Evolutionary conservation across 2,888 invertebrate genomes (phyloP), one percentile per base, ranked within the genome.

Genomic region (Tinea semifulvella): DNA sequence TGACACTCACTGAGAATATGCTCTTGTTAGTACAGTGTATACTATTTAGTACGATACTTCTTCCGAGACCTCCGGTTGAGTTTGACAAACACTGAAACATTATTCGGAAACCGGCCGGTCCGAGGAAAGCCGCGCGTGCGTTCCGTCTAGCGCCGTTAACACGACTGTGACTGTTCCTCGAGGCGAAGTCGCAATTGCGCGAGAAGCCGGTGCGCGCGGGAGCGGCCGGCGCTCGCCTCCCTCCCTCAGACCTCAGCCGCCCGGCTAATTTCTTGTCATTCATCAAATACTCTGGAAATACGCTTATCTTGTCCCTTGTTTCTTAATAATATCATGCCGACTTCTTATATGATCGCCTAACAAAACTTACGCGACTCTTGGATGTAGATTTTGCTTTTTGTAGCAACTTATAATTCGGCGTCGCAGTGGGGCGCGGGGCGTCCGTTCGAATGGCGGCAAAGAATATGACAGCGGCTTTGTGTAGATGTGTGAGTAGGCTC

Each of bases 1-100:
- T 77, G 68, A 80, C 80, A 80, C 77, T 76, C 80, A 81, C 81
- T 81, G 76, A 77, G 70, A 79, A 77, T 77, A 76, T 79, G 77
- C 74, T 72, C 66, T 70, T 71, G 69, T 70, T 69, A 72, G 67
- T 69, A 76, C 75, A 72, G 75, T 74, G 77, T 75, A 76, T 71
- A 79, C 74, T 76, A 69, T 71, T 72, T 68, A 71, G 64, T 63
- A 69, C 68, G 66, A 67, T 75, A 75, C 80, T 79, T 77, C 80
- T 77, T 73, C 80, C 75, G 63, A 75, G 71, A 76, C 80, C 76
- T 74, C 80, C 73, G 67, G 73, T 79, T 76, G 77, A 79, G 72
- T 77, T 76, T 66, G 79, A 75, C 68, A 77, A 73, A 73, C 80
- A 80, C 79, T 77, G 79, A 77, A 77, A 77, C 80, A 80, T 80